A percentile compares a stretch with the other conserved stretches of the same genome.
Conservation (phyloP, 2,113 vertebrate genomes). For the Pelodiscus sinensis region DNA sequence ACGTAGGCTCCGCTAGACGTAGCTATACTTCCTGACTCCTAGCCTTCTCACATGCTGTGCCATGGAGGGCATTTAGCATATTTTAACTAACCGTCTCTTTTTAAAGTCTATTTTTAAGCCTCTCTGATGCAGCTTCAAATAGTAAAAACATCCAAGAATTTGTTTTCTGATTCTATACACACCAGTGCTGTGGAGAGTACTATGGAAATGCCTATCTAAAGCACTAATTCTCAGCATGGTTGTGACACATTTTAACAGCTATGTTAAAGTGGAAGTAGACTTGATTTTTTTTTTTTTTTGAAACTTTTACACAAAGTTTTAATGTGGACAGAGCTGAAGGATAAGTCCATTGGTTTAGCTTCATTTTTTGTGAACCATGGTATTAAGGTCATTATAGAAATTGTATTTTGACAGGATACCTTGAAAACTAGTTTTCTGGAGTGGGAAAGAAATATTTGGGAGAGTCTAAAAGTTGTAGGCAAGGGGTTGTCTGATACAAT, state of each 20-base stretch:
- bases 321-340: not conserved
- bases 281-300: too few relatives aligned
- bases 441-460: conserved; percentile 5
- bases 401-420: not conserved
- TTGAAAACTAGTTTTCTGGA: conserved; percentile 28
- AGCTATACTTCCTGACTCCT: not conserved
- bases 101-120: not conserved
- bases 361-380: not conserved
- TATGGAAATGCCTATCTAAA: not conserved
- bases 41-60: not conserved
- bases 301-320: not conserved
- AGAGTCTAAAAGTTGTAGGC: not conserved
- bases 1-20: not conserved
- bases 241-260: conserved; percentile 3
- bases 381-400: conserved; percentile 14
- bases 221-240: not conserved
- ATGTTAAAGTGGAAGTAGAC: not conserved
- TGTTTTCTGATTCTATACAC: not conserved
- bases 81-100: not conserved
- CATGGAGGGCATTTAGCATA: not conserved
- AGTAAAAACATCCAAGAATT: not conserved
- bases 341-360: not conserved
- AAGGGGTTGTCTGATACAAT: not conserved
- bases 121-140: not conserved
- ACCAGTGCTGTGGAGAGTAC: not conserved